These are phyloP conservation scores for Heliconius melpomene DNA, from an alignment of 1,140 invertebrate species.

Conservation along the genomic window DNA sequence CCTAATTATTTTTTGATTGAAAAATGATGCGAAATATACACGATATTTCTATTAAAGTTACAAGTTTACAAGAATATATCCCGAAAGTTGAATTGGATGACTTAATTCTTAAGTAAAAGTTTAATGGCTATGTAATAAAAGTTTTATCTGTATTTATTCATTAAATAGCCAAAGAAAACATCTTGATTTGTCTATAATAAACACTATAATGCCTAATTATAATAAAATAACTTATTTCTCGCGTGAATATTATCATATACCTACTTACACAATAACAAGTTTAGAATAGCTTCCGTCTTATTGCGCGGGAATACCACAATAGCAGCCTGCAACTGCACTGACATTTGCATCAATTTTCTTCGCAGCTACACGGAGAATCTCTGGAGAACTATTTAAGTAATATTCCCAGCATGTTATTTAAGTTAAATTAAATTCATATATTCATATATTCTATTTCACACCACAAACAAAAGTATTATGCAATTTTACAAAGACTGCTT, in stretches of 20 bases:
- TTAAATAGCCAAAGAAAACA: no score
- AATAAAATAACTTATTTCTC: no score
- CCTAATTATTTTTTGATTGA: no score
- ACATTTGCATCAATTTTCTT: constrained; percentile 11
- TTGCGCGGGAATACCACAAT: background rate
- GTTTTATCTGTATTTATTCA: no score
- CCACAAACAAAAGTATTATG: background rate
- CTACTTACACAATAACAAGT: background rate
- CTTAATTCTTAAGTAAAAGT: background rate
- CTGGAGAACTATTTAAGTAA: constrained; percentile 11
- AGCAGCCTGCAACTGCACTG: background rate
- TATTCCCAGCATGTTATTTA: background rate
- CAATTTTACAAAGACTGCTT: constrained; percentile 15
- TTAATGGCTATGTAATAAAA: background rate
- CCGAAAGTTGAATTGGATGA: background rate
- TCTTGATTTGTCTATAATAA: no score
- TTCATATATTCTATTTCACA: background rate
- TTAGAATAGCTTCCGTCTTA: background rate
- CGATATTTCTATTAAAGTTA: background rate
- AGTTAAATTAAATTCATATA: constrained; percentile 7
- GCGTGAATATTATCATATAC: background rate
- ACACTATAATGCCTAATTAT: no score
- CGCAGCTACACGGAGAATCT: background rate
- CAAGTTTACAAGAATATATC: background rate
- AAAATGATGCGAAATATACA: no score